Percentiles rank a stretch among this genome's conserved stretches.
Conservation (phyloP, 2,888 invertebrate species). For the Slavum lentiscoides region DNA sequence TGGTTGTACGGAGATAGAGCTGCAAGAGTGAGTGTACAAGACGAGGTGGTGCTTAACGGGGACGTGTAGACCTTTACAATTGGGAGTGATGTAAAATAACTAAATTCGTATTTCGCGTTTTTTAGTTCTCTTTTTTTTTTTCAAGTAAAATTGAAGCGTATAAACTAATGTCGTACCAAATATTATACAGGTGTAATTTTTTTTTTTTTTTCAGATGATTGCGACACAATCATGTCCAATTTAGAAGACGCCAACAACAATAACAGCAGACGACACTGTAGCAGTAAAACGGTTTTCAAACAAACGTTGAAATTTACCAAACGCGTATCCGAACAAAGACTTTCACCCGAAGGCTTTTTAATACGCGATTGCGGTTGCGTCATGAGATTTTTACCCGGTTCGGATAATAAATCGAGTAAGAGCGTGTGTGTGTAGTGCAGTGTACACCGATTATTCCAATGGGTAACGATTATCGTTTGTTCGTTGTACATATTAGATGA, state of each 20-base stretch:
- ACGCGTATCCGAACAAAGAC: conserved; percentile 14
- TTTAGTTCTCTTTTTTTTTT: too few species aligned
- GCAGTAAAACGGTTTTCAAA: conserved; percentile 20
- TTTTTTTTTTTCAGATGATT: conserved; percentile 11
- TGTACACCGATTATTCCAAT: not conserved
- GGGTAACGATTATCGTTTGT: not conserved
- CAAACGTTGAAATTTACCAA: conserved; percentile 43
- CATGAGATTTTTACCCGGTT: conserved; percentile 42
- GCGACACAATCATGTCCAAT: conserved; percentile 7
- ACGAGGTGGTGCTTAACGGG: too few species aligned
- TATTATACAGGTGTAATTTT: not conserved
- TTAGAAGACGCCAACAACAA: conserved; percentile 1
- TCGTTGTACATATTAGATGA: conserved; percentile 20
- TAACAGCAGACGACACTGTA: conserved; percentile 14
- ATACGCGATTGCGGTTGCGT: conserved; percentile 48
- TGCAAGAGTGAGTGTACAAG: too few species aligned
- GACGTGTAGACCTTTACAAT: too few species aligned
- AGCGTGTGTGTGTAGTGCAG: not conserved
- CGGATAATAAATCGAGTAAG: conserved; percentile 38
- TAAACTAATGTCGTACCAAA: too few species aligned
- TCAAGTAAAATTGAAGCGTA: too few species aligned
- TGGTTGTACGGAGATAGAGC: too few species aligned
- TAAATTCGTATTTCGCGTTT: too few species aligned
- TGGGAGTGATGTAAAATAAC: too few species aligned
- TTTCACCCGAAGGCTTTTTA: conserved; percentile 49